Conservation (phyloP, 2,888 invertebrate species). For the Phyllotreta striolata region DNA sequence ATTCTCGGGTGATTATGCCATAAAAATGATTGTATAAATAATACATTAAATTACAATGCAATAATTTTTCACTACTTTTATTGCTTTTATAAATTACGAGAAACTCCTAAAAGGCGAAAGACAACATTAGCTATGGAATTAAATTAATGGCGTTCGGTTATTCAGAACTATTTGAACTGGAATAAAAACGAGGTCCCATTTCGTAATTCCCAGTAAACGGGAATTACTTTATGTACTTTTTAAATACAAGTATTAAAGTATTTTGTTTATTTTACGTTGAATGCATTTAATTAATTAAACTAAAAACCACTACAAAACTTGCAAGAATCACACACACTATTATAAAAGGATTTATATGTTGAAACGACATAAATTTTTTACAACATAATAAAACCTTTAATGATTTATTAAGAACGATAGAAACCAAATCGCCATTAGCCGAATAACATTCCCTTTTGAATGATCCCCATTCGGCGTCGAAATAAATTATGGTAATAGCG, state of each 20-base stretch:
- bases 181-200: constrained; percentile 1
- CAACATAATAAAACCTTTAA: too few relatives aligned
- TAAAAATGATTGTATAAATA: constrained; percentile 40
- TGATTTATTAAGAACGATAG: too few relatives aligned
- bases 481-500: neutral
- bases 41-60: constrained; percentile 38
- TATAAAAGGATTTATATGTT: too few relatives aligned
- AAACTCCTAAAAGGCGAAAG: constrained; percentile 12
- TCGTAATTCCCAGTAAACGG: neutral
- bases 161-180: neutral
- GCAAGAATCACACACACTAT: too few relatives aligned
- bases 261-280: too few relatives aligned
- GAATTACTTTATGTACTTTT: neutral
- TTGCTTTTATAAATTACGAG: constrained; percentile 36
- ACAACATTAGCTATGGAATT: constrained; percentile 14
- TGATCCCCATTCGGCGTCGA: too few relatives aligned
- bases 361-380: too few relatives aligned
- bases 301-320: too few relatives aligned
- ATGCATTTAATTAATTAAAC: too few relatives aligned
- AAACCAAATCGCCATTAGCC: too few relatives aligned
- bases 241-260: too few relatives aligned
- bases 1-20: constrained; percentile 39
- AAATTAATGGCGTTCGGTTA: neutral
- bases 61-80: constrained; percentile 33
- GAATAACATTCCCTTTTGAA: too few relatives aligned